Conservation (phyloP, 2,888 invertebrate genomes). For the Brachypalpus laphriformis region DNA sequence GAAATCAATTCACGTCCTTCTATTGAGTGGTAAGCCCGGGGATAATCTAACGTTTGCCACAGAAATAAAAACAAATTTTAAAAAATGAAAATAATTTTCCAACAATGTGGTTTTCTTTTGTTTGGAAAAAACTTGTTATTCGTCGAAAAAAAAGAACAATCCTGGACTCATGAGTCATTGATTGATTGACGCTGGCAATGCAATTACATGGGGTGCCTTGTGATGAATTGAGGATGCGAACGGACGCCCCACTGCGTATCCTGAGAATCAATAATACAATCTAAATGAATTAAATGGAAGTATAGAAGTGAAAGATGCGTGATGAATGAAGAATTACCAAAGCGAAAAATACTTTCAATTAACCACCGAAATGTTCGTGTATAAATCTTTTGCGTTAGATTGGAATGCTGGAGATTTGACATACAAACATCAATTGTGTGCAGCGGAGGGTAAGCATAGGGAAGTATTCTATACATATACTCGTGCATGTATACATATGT, state of each 20-base stretch:
- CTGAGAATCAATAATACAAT: not conserved
- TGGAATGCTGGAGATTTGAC: not conserved
- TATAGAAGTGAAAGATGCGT: not conserved
- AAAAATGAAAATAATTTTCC: slow-evolving; percentile 9
- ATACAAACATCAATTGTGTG: not conserved
- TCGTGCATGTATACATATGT: too few species aligned
- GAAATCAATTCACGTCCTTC: not conserved
- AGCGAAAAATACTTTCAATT: not conserved
- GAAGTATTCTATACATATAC: too few species aligned
- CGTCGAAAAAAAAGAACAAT: not conserved
- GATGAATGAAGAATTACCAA: not conserved
- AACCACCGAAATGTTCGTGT: not conserved
- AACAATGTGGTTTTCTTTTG: not conserved
- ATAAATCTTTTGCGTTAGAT: not conserved
- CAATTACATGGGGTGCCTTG: slow-evolving; percentile 12
- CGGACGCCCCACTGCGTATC: not conserved
- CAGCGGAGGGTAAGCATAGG: too few species aligned
- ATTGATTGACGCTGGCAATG: slow-evolving; percentile 34
- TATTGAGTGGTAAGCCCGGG: not conserved
- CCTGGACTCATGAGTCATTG: slow-evolving; percentile 16
- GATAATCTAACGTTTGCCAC: slow-evolving; percentile 4
- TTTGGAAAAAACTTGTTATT: not conserved
- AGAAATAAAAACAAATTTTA: not conserved
- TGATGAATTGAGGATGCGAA: slow-evolving; percentile 18
- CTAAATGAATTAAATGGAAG: not conserved